These are phyloP conservation scores for Charadrius vociferus DNA, from an alignment of 2,113 vertebrate genomes.

Conservation along the genomic window DNA sequence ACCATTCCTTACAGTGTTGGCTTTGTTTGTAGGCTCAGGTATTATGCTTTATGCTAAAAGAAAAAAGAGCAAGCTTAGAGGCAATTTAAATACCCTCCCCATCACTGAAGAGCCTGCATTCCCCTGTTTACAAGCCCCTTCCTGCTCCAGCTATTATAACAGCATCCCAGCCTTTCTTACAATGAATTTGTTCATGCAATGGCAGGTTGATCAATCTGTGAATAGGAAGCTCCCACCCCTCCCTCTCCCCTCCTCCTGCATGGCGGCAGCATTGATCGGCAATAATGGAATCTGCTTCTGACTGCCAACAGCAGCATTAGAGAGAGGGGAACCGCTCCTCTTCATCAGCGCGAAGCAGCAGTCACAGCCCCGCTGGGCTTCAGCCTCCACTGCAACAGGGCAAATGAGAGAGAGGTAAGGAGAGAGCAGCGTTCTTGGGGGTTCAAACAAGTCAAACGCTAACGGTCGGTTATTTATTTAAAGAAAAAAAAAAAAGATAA, in stretches of 20 bases:
- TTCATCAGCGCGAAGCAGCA: conserved; percentile 57
- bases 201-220: conserved; percentile 84
- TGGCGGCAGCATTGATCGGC: conserved; percentile 82
- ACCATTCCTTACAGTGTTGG: conserved; percentile 49
- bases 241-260: conserved; percentile 71
- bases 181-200: conserved; percentile 75
- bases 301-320: conserved; percentile 77
- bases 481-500: background rate
- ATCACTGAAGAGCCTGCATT: conserved; percentile 17
- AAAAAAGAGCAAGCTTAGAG: conserved; percentile 59
- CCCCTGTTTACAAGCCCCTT: conserved; percentile 57
- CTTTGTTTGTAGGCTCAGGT: conserved; percentile 65
- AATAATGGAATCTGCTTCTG: conserved; percentile 78
- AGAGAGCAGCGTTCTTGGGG: background rate
- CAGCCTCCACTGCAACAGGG: conserved; percentile 7
- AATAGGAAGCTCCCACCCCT: conserved; percentile 80
- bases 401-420: background rate
- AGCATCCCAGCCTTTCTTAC: conserved; percentile 71
- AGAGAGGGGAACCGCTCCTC: conserved; percentile 68
- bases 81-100: conserved; percentile 60
- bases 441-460: background rate
- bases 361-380: conserved; percentile 49
- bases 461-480: background rate
- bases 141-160: conserved; percentile 66
- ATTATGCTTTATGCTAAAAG: conserved; percentile 39